Conservation (phyloP, 2,113 vertebrate species). For the Ictalurus furcatus region DNA sequence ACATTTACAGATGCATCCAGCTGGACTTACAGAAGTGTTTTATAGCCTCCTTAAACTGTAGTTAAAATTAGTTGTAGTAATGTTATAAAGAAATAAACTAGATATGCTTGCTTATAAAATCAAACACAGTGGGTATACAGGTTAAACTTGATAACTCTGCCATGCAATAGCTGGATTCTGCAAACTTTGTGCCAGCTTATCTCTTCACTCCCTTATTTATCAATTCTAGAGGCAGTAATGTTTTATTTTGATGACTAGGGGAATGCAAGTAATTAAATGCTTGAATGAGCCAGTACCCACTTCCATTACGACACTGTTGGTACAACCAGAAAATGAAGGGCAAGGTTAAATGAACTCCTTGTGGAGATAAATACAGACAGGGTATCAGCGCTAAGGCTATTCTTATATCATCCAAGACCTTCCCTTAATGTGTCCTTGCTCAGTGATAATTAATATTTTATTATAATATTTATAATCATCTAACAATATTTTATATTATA, state of each 20-base stretch:
- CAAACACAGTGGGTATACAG: neutral
- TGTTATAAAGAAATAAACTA: neutral
- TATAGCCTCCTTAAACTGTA: neutral
- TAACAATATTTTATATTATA: neutral
- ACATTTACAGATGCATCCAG: neutral
- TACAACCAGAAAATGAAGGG: neutral
- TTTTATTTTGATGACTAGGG: neutral
- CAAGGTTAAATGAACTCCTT: neutral
- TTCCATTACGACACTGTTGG: neutral
- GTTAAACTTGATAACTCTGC: neutral
- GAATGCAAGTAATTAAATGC: conserved; percentile 8
- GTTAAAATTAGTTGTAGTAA: neutral
- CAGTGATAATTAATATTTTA: neutral
- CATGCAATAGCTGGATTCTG: neutral
- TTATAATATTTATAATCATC: neutral
- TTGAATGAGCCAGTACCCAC: neutral
- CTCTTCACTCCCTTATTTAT: neutral
- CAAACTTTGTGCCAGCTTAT: neutral
- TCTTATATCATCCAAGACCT: neutral
- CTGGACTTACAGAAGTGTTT: neutral
- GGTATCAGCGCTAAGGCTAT: neutral
- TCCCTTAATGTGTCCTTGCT: neutral
- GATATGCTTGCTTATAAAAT: neutral
- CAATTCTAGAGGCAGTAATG: neutral
- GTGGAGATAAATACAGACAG: neutral